These are phyloP conservation scores for Brachionichthys hirsutus DNA, from an alignment of 2,113 vertebrate genomes.

Conservation along the genomic window DNA sequence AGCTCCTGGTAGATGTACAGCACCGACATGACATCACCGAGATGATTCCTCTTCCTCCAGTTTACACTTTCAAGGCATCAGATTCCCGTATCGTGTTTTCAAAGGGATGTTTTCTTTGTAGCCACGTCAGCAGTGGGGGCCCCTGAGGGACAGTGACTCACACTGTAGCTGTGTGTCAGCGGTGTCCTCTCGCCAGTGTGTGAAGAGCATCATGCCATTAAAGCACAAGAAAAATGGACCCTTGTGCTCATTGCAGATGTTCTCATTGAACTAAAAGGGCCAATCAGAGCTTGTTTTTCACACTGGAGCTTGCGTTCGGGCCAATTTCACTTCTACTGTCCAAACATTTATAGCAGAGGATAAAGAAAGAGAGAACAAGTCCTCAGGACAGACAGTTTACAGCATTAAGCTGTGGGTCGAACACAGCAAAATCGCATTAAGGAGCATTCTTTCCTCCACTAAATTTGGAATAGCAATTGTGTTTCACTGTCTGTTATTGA, in stretches of 20 bases:
- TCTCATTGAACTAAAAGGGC: constrained; percentile 17
- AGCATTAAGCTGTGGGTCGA: constrained; percentile 47
- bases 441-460: constrained; percentile 35
- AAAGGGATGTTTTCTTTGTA: constrained; percentile 12
- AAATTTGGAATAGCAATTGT: constrained; percentile 55
- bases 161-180: background rate
- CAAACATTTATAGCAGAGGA: constrained; percentile 48
- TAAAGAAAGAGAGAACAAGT: constrained; percentile 42
- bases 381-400: constrained; percentile 47
- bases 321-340: constrained; percentile 19
- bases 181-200: background rate
- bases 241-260: constrained; percentile 5
- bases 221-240: constrained; percentile 18
- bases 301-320: background rate
- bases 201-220: background rate
- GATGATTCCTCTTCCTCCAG: constrained; percentile 28
- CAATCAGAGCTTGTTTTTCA: constrained; percentile 12
- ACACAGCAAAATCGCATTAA: constrained; percentile 36
- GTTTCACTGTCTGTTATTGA: constrained; percentile 58
- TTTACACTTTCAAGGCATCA: constrained; percentile 37
- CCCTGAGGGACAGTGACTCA: constrained; percentile 20
- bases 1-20: constrained; percentile 8
- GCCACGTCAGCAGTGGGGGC: constrained; percentile 14
- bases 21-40: constrained; percentile 30
- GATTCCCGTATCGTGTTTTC: constrained; percentile 31